These are phyloP conservation scores for Drosophila saltans DNA, from an alignment of 1,140 invertebrate genomes.

Conservation along the genomic window DNA sequence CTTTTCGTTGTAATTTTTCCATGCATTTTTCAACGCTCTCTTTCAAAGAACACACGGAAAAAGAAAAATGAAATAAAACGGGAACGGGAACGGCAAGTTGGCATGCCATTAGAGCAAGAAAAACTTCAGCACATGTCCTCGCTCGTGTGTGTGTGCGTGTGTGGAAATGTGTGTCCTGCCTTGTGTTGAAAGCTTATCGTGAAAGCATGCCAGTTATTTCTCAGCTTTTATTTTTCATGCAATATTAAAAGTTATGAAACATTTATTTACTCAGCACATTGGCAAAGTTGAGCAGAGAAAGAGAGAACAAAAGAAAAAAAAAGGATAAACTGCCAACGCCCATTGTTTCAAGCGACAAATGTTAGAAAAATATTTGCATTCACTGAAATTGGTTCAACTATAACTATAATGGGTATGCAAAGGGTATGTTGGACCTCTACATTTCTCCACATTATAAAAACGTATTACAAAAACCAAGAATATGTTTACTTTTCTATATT, in stretches of 20 bases:
- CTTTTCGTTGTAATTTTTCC: constrained; percentile 31
- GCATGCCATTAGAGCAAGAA: constrained; percentile 18
- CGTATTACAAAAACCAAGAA: no score
- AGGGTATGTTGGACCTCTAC: background rate
- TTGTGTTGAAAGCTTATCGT: constrained; percentile 39
- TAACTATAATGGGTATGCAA: background rate
- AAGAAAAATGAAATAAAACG: constrained; percentile 14
- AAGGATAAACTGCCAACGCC: constrained; percentile 42
- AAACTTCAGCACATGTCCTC: constrained; percentile 30
- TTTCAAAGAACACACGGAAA: constrained; percentile 22
- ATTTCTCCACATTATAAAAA: no score
- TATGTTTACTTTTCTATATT: no score
- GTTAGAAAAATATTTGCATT: constrained; percentile 25
- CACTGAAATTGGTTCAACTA: constrained; percentile 38
- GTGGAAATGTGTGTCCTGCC: constrained; percentile 1
- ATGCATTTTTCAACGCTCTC: constrained; percentile 58
- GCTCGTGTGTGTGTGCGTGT: background rate
- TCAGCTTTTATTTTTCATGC: constrained; percentile 34
- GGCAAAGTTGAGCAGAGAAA: constrained; percentile 27
- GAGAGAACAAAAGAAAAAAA: background rate
- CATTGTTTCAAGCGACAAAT: constrained; percentile 25
- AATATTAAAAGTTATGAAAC: constrained; percentile 41
- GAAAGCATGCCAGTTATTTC: constrained; percentile 30
- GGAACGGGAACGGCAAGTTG: constrained; percentile 33
- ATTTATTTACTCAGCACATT: constrained; percentile 54